Conservation (phyloP, 2,888 invertebrate species). For the Xestia ashworthii region DNA sequence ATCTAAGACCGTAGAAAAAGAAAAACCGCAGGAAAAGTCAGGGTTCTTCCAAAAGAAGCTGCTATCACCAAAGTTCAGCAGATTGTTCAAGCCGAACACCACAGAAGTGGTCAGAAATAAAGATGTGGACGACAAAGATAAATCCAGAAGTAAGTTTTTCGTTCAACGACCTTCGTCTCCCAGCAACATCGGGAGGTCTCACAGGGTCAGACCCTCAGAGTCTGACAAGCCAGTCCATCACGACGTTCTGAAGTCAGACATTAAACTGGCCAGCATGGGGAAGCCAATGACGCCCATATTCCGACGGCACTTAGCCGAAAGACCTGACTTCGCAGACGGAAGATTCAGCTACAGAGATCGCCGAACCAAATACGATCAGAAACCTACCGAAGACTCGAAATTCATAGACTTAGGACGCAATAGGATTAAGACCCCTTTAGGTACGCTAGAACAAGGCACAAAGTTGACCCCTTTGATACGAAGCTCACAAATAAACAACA, state of each 20-base stretch:
- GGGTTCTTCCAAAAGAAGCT: conserved; percentile 84
- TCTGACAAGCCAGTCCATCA: conserved; percentile 59
- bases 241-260: conserved; percentile 81
- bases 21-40: conserved; percentile 76
- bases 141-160: conserved; percentile 86
- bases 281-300: conserved; percentile 89
- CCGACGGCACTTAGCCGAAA: conserved; percentile 79
- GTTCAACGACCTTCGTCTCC: conserved; percentile 83
- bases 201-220: conserved; percentile 79
- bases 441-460: conserved; percentile 51
- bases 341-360: conserved; percentile 85
- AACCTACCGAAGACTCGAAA: conserved; percentile 71
- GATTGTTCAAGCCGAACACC: conserved; percentile 83
- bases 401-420: conserved; percentile 79
- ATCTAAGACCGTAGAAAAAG: conserved; percentile 71
- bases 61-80: conserved; percentile 85
- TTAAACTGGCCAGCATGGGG: conserved; percentile 84
- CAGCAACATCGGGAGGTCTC: conserved; percentile 72
- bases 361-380: conserved; percentile 71
- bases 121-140: conserved; percentile 76
- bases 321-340: conserved; percentile 81
- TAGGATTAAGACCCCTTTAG: conserved; percentile 76
- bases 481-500: conserved; percentile 68
- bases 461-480: conserved; percentile 70
- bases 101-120: conserved; percentile 76